These are phyloP conservation scores for Origma solitaria DNA, from an alignment of 2,113 vertebrate species.

Conservation along the genomic window DNA sequence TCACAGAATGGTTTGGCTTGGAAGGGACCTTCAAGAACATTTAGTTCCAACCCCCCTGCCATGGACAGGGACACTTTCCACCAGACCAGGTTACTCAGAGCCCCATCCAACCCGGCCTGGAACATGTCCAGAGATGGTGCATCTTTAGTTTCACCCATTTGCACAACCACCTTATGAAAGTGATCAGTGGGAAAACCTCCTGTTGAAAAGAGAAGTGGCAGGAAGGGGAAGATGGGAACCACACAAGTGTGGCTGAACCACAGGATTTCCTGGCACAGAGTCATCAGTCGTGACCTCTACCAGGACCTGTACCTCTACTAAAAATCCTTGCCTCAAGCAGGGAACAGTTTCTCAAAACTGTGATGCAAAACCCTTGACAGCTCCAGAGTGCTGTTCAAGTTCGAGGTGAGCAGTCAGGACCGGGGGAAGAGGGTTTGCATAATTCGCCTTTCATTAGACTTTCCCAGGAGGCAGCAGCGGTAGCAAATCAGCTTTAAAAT, in stretches of 20 bases:
- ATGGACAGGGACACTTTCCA: background rate
- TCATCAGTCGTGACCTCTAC: background rate
- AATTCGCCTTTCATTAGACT: background rate
- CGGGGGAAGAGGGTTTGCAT: background rate
- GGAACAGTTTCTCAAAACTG: background rate
- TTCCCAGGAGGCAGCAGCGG: background rate
- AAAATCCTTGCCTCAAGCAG: background rate
- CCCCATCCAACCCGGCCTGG: no score
- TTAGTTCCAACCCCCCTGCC: background rate
- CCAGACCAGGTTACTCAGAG: background rate
- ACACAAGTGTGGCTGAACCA: background rate
- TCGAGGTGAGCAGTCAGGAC: background rate
- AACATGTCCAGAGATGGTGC: background rate
- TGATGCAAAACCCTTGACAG: background rate
- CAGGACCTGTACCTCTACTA: no score
- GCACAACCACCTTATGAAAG: background rate
- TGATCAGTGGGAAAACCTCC: background rate
- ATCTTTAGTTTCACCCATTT: background rate
- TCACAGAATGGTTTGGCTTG: accelerated
- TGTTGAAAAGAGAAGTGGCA: no score
- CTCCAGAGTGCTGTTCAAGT: background rate
- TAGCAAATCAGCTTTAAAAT: background rate
- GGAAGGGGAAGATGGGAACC: background rate
- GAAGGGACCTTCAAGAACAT: background rate
- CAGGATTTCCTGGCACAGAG: background rate